Conservation (phyloP, 2,888 invertebrate species). For the Melanotus villosus region DNA sequence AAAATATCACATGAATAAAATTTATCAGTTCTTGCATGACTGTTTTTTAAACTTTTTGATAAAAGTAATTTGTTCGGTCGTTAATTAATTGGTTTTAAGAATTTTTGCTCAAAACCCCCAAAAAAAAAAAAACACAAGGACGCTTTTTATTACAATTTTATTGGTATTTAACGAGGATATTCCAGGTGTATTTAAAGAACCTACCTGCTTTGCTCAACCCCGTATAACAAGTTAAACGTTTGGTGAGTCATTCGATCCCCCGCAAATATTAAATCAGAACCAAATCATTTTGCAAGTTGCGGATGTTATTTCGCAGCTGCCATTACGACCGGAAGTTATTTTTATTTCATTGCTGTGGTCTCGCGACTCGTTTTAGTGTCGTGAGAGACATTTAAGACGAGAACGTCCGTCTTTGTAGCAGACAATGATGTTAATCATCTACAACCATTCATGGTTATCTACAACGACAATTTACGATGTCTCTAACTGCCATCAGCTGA, state of each 20-base stretch:
- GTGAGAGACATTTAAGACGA: constrained; percentile 33
- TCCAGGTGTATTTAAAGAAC: background rate
- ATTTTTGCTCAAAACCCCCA: too few relatives aligned
- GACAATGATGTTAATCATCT: constrained; percentile 24
- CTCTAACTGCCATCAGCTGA: constrained; percentile 19
- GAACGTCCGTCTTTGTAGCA: constrained; percentile 31
- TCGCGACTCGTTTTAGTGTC: constrained; percentile 23
- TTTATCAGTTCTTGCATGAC: too few relatives aligned
- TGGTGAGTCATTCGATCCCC: constrained; percentile 1
- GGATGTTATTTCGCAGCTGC: constrained; percentile 23
- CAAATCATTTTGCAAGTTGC: constrained; percentile 23
- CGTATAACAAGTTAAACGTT: background rate
- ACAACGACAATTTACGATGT: constrained; percentile 12
- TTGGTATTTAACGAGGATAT: too few relatives aligned
- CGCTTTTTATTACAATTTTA: too few relatives aligned
- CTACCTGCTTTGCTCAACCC: background rate
- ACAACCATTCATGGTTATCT: constrained; percentile 19
- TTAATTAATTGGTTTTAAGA: too few relatives aligned
- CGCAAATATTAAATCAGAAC: constrained; percentile 7
- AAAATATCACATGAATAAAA: too few relatives aligned
- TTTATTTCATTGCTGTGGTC: constrained; percentile 30
- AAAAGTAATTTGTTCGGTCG: too few relatives aligned
- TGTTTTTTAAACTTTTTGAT: too few relatives aligned
- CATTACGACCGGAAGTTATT: constrained; percentile 26
- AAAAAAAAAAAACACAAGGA: too few relatives aligned